Evolutionary conservation across 2,888 invertebrate species (phyloP).

Genomic region (Parapristionchus giblindavisi): DNA sequence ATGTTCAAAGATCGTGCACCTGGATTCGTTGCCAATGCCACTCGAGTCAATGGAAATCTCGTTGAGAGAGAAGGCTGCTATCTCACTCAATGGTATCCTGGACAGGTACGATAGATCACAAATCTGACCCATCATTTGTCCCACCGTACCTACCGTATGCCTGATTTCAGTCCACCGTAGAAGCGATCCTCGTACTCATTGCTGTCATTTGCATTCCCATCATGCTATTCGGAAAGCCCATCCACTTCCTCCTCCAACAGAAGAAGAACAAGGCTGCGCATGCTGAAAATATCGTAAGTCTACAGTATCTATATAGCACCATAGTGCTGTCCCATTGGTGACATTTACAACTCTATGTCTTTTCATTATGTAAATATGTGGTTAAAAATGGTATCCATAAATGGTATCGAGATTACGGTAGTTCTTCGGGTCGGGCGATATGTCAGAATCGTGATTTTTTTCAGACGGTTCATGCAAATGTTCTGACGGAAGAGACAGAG

Average conservation of each 20-base stretch:
- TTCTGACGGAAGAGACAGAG: constrained; percentile 66
- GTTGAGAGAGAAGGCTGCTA: constrained; percentile 52
- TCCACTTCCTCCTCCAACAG: constrained; percentile 60
- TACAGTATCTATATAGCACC: too few species aligned
- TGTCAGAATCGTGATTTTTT: neutral
- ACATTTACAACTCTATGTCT: too few species aligned
- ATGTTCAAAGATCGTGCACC: constrained; percentile 64
- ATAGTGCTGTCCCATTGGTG: too few species aligned
- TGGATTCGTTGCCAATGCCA: constrained; percentile 53
- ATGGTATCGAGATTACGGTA: too few species aligned
- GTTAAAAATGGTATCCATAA: too few species aligned
- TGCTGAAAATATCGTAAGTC: constrained; percentile 58
- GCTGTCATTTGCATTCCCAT: constrained; percentile 69
- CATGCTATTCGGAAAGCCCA: constrained; percentile 69
- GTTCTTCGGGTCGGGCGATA: too few species aligned
- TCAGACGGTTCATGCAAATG: constrained; percentile 65
- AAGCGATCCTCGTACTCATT: constrained; percentile 70
- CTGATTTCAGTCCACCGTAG: constrained; percentile 59
- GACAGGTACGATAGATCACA: constrained; percentile 60
- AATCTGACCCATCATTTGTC: neutral
- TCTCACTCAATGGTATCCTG: constrained; percentile 70
- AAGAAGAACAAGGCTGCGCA: constrained; percentile 62
- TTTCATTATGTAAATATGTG: too few species aligned
- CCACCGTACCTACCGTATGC: neutral
- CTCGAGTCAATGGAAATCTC: constrained; percentile 36